Evolutionary conservation across 2,113 vertebrate genomes (phyloP).

Genomic region (Embiotoca jacksoni): DNA sequence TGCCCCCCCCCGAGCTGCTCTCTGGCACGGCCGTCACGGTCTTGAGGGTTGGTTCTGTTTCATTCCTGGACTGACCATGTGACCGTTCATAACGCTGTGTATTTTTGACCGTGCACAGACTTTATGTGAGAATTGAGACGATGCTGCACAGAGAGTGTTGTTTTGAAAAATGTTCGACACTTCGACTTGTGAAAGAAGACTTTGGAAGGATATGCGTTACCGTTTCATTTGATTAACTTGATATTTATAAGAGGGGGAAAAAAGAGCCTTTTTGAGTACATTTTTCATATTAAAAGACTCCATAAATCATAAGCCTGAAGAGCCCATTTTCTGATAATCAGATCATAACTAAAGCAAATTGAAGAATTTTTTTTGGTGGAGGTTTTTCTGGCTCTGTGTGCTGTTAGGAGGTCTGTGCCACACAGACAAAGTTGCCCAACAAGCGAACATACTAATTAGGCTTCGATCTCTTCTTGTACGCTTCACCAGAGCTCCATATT

Average conservation of each 20-base stretch:
- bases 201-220: neutral
- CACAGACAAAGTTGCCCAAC: constrained; percentile 67
- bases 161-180: neutral
- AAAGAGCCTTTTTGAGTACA: too few species aligned
- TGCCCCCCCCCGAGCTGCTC: constrained; percentile 59
- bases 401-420: constrained; percentile 53
- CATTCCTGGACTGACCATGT: constrained; percentile 81
- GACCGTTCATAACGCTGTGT: constrained; percentile 69
- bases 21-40: constrained; percentile 72
- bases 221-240: neutral
- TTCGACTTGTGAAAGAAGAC: neutral
- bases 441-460: constrained; percentile 74
- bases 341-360: neutral
- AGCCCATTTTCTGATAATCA: neutral
- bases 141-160: constrained; percentile 11
- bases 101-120: constrained; percentile 73
- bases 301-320: neutral
- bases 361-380: neutral
- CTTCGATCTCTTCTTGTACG: constrained; percentile 55
- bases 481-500: constrained; percentile 63
- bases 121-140: constrained; percentile 65
- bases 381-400: constrained; percentile 24
- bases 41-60: constrained; percentile 74
- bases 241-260: neutral
- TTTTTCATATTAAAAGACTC: neutral